phyloP scores from a whole-genome alignment of 2,797 vertebrate species.

The Acipenser oxyrinchus region DNA sequence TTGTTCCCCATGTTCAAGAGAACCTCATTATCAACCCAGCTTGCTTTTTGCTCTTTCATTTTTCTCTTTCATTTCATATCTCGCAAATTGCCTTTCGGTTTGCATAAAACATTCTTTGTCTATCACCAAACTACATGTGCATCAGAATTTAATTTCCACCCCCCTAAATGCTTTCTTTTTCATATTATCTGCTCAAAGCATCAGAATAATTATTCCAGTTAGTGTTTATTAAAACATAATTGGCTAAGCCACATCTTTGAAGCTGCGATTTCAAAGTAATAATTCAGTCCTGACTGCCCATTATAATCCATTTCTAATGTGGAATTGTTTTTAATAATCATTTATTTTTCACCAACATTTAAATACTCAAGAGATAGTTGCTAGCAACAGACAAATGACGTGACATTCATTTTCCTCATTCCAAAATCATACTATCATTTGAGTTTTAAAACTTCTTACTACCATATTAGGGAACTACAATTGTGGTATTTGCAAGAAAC shows the following conservation, averaged over 20 bases:
- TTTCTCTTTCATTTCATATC: conserved; percentile 40
- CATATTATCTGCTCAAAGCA: conserved; percentile 18
- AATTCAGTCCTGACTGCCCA: conserved; percentile 20
- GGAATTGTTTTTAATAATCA: conserved; percentile 9
- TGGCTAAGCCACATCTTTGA: conserved; percentile 14
- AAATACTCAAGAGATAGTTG: too few species aligned
- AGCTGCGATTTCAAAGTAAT: background rate
- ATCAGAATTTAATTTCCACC: conserved; percentile 25
- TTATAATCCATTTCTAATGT: conserved; percentile 15
- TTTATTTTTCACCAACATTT: too few species aligned
- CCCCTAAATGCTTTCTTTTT: conserved; percentile 21
- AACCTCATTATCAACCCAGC: conserved; percentile 45
- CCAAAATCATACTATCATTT: too few species aligned
- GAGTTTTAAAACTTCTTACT: too few species aligned
- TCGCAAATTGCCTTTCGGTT: conserved; percentile 30
- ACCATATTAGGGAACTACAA: too few species aligned
- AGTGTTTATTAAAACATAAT: conserved; percentile 31
- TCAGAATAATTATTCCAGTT: conserved; percentile 26
- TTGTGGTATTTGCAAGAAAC: too few species aligned
- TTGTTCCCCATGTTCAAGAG: conserved; percentile 30
- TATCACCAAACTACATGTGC: conserved; percentile 26
- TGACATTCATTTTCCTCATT: too few species aligned
- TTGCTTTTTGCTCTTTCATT: conserved; percentile 11
- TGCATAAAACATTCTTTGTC: conserved; percentile 29
- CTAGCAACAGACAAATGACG: too few species aligned